Conservation (phyloP, 1,140 invertebrate species). For the Drosophila sulfurigaster region DNA sequence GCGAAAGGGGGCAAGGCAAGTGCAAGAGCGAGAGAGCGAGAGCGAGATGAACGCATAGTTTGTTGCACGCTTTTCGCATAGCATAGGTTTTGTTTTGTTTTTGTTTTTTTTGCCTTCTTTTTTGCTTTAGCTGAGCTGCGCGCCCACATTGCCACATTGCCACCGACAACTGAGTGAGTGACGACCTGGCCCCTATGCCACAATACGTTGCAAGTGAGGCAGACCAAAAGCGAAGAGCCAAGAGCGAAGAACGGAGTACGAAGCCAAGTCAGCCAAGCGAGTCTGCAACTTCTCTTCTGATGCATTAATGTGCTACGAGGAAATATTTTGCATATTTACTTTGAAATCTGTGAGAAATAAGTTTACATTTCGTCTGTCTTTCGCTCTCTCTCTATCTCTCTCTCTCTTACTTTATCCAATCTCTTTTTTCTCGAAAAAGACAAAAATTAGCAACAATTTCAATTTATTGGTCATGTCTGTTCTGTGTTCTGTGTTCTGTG, state of each 20-base stretch:
- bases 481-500: not conserved
- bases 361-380: constrained; percentile 23
- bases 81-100: constrained; percentile 11
- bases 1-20: constrained; percentile 5
- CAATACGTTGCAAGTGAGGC: not conserved
- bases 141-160: constrained; percentile 62
- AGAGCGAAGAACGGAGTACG: not conserved
- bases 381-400: constrained; percentile 1
- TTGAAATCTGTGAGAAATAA: constrained; percentile 75
- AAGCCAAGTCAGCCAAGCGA: constrained; percentile 48
- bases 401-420: not conserved
- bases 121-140: constrained; percentile 35
- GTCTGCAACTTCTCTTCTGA: constrained; percentile 43
- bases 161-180: constrained; percentile 49
- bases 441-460: constrained; percentile 52
- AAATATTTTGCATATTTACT: constrained; percentile 82
- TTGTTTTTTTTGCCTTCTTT: constrained; percentile 6
- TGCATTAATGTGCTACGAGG: constrained; percentile 76
- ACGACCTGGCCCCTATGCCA: constrained; percentile 42
- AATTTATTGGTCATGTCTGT: constrained; percentile 48
- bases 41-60: constrained; percentile 69
- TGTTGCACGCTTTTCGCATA: constrained; percentile 75
- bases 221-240: no score
- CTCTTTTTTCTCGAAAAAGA: not conserved
- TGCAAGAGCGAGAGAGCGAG: not conserved